Evolutionary conservation across 1,140 invertebrate genomes (phyloP).

Genomic region (Bilobella aurantiaca): DNA sequence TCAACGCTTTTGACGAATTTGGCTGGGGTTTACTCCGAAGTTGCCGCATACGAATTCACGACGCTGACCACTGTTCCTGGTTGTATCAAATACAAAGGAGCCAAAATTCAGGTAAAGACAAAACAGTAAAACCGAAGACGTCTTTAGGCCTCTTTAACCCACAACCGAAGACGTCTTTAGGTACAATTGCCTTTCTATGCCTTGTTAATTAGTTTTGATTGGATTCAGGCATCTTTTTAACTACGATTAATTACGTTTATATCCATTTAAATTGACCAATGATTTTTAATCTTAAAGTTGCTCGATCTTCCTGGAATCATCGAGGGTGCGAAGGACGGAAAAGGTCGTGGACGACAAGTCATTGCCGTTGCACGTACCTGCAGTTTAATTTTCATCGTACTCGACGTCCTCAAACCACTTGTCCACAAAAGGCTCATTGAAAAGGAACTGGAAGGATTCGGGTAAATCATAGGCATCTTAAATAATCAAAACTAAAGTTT

Average conservation of each 20-base stretch:
- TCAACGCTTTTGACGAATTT: slow-evolving; percentile 92
- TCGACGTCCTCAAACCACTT: slow-evolving; percentile 95
- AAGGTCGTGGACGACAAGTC: slow-evolving; percentile 95
- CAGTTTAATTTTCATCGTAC: slow-evolving; percentile 93
- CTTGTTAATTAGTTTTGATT: too few relatives aligned
- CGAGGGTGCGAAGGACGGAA: slow-evolving; percentile 99
- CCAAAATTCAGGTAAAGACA: slow-evolving; percentile 94
- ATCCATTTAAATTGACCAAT: too few relatives aligned
- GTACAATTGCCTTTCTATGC: too few relatives aligned
- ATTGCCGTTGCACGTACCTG: slow-evolving; percentile 98
- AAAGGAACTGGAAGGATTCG: slow-evolving; percentile 98
- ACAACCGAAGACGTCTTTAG: too few relatives aligned
- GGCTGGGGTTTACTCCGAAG: slow-evolving; percentile 98
- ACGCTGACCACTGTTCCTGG: slow-evolving; percentile 98
- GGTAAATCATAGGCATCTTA: slow-evolving; percentile 42
- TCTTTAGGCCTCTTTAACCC: too few relatives aligned
- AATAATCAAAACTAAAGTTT: too few relatives aligned
- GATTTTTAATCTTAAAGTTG: too few relatives aligned
- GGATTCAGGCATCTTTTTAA: too few relatives aligned
- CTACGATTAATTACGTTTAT: too few relatives aligned
- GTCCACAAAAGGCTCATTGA: slow-evolving; percentile 93
- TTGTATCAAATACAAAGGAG: slow-evolving; percentile 99
- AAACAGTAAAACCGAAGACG: too few relatives aligned
- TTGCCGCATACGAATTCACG: slow-evolving; percentile 98
- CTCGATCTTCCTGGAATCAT: slow-evolving; percentile 99